Evolutionary conservation across 1,140 invertebrate species (phyloP), one percentile per base, ranked within the genome.

Genomic region (Trichonephila inaurata): DNA sequence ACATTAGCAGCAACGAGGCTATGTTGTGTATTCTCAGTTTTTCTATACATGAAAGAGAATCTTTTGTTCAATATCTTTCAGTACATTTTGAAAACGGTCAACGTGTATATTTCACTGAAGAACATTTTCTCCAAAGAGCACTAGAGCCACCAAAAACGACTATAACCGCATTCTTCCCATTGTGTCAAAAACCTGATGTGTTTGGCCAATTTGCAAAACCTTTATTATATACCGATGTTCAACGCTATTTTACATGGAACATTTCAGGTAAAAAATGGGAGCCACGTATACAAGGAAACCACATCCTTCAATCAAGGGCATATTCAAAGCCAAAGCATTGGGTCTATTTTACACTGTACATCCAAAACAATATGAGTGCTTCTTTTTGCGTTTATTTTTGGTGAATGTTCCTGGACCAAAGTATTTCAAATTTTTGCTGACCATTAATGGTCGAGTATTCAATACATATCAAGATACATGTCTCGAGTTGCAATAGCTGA

Each of bases 341-440:
- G 82, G 91, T 5, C 28, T 83, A 24, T 4, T 93, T 19, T 93
- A 93, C 82, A 87, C 82, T 1, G 83, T 93, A 2, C 81, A 93
- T 51, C 82, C 83, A 19, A 64, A 19, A 14, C 18, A 87, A 2
- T 19, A 1, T 19, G 83, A 93, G 18, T 93, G 91, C 61, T 93
- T 95, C 94, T 96, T 69, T 94, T 77, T 77, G 5, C 6, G 95
- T 94, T 77, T 96, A 89, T 95, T 96, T 86, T 95, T 96, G 94
- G 91, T 95, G 94, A 89, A 96, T 95, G 92, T 96, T 94, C 95
- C 86, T 93, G 96, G 96, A 33, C 95, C 96, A 28, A 95, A 82
- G 83, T 95, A 93, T 86, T 96, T 96, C 95, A 92, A 95, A 94
- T 94, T 95, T 94, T 94, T 89, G 1, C 94, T 95, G 95, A 77